phyloP scores from a whole-genome alignment of 1,140 invertebrate species.

The Aradophagus sp. region DNA sequence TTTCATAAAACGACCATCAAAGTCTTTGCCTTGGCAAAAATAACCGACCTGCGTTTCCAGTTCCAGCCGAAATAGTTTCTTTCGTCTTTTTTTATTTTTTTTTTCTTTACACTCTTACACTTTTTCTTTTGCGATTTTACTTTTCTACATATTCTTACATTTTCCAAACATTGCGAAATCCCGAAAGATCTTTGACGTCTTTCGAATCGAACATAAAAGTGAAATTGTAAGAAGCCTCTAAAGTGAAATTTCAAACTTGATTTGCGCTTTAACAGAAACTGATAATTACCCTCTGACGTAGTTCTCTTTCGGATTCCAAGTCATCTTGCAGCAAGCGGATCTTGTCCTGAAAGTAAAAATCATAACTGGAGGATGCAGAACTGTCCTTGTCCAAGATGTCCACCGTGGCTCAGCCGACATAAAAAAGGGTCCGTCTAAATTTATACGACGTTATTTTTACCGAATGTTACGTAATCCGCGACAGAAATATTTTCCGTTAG shows the following conservation, averaged over 20 bases:
- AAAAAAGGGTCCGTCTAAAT: conserved; percentile 8
- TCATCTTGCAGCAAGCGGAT: conserved; percentile 97
- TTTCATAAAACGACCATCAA: conserved; percentile 15
- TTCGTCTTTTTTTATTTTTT: no score
- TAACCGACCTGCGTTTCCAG: no score
- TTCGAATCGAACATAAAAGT: no score
- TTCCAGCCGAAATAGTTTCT: no score
- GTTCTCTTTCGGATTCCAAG: conserved; percentile 96
- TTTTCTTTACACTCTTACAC: no score
- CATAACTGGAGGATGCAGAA: conserved; percentile 25
- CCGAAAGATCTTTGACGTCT: no score
- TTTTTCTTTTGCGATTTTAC: no score
- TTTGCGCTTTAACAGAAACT: not conserved
- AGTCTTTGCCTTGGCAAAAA: no score
- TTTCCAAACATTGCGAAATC: no score
- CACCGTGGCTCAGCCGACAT: not conserved
- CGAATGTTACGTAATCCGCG: conserved; percentile 30
- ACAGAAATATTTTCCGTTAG: conserved; percentile 40
- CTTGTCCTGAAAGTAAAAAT: conserved; percentile 89
- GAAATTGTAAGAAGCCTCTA: no score
- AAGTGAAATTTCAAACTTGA: no score
- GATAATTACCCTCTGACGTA: conserved; percentile 94
- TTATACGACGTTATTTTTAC: conserved; percentile 38
- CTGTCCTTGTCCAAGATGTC: conserved; percentile 2
- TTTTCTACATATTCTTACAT: no score